These are phyloP conservation scores for Fregata magnificens DNA, from an alignment of 2,113 vertebrate genomes.

Conservation along the genomic window DNA sequence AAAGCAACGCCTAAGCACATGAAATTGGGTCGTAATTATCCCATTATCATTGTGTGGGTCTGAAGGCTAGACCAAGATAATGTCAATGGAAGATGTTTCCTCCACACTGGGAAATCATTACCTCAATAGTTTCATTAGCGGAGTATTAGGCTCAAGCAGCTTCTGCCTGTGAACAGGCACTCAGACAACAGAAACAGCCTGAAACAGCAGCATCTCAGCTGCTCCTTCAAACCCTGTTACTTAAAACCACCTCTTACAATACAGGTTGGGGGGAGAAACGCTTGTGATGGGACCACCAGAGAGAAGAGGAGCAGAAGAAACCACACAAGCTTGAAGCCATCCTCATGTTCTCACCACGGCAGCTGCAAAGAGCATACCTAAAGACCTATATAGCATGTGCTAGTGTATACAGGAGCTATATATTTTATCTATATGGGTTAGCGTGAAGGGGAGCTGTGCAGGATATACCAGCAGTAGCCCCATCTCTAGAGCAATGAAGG, in stretches of 20 bases:
- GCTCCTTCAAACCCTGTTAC: neutral
- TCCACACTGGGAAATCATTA: neutral
- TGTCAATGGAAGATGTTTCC: neutral
- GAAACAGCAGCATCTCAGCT: neutral
- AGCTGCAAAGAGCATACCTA: neutral
- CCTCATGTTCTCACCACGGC: neutral
- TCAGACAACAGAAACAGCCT: neutral
- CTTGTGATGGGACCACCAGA: neutral
- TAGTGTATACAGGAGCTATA: neutral
- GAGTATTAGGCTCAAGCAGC: neutral
- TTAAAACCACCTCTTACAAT: neutral
- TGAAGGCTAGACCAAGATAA: neutral
- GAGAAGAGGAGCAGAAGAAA: neutral
- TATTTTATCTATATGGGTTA: neutral
- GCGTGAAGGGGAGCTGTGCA: neutral
- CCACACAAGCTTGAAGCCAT: neutral
- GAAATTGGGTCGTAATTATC: neutral
- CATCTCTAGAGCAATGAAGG: neutral
- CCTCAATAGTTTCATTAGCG: neutral
- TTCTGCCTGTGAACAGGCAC: neutral
- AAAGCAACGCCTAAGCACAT: neutral
- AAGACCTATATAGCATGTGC: neutral
- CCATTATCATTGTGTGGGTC: neutral
- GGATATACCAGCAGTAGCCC: neutral
- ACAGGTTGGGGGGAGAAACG: fast-evolving